Percentiles rank a stretch among this genome's conserved stretches.
phyloP scores from a whole-genome alignment of 2,113 vertebrate genomes.

The Rhea pennata region DNA sequence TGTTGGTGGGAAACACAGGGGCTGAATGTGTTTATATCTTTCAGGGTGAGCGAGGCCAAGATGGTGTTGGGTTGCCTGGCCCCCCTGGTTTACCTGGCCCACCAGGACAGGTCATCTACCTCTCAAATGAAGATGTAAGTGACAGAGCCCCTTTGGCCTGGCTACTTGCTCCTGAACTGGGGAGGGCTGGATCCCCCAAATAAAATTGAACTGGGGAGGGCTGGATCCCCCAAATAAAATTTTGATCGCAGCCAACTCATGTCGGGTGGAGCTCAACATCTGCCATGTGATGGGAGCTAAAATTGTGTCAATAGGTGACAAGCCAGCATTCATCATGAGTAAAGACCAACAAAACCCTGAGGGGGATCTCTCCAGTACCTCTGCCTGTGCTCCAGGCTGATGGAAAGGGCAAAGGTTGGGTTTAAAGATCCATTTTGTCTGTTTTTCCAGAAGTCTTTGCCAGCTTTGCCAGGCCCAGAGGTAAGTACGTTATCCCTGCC shows the following conservation, averaged over 20 bases:
- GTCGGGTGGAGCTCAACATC: neutral
- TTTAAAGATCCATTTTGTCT: accelerated
- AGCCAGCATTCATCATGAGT: neutral
- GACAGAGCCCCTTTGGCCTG: neutral
- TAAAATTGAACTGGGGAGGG: neutral
- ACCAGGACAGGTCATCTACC: slow-evolving; percentile 83
- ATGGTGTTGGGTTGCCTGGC: slow-evolving; percentile 84
- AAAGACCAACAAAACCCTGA: neutral
- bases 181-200: neutral
- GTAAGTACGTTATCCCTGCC: slow-evolving; percentile 25
- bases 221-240: neutral
- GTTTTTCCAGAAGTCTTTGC: slow-evolving; percentile 28
- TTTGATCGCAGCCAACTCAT: too few species aligned
- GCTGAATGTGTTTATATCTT: slow-evolving; percentile 45
- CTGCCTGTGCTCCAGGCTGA: neutral
- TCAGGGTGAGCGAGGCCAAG: slow-evolving; percentile 88
- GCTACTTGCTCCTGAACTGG: neutral
- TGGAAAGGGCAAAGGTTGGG: neutral
- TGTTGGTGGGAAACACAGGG: neutral
- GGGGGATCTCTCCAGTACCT: neutral
- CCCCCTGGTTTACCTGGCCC: slow-evolving; percentile 88
- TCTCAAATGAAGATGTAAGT: slow-evolving; percentile 73
- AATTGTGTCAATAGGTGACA: neutral
- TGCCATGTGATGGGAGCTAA: neutral
- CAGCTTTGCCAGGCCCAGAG: slow-evolving; percentile 47